Base-by-base conservation (phyloP, 2,113 vertebrate species). In the Xiphophorus couchianus region DNA sequence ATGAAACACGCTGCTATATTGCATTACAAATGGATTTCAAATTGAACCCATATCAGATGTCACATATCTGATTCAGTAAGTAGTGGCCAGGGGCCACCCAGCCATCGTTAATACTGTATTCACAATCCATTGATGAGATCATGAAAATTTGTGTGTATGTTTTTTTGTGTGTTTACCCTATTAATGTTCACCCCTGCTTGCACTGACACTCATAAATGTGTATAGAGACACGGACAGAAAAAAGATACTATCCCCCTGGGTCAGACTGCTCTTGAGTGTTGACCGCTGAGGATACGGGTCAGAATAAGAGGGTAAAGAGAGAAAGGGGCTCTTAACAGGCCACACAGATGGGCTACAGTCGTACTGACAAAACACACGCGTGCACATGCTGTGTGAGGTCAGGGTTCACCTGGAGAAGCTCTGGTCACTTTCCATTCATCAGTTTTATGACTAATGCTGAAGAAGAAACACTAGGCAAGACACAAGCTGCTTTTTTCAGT, bases 341-440 rank as follows among this genome's bases (percentile, higher is more conserved):
- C 83, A 86, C 93, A 93, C 94, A 95, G 94, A 95, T 94, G 93
- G 93, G 88, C 92, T 89, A 80, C 83, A 86, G 88, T 89, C 85
- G 54, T 77, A 84, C 64, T 80, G 81, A 80, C 79, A 74, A 74
- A 79, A 79, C 70, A 71, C 69, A 68, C 73, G 58, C 58, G 48
- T 69, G 31, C 71, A 62, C 77, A 77, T 83, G 66, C 74, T 78
- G 61, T 65, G 74, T 79, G 84, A 89, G 94, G 94, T 95, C 94
- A 95, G 89, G 93, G 94, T 92, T 94, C 94, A 94, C 92, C 91
- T 93, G 93, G 73, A 86, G 90, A 86, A 90, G 90, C 89, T 90
- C 86, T 91, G 93, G 90, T 93, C 92, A 91, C 83, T 77, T 71
- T 90, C 88, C 89, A 93, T 94, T 90, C 90, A 93, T 95, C 93